These are phyloP conservation scores for Phocoena sinus DNA, from an alignment of 2,113 vertebrate genomes.

Conservation along the genomic window DNA sequence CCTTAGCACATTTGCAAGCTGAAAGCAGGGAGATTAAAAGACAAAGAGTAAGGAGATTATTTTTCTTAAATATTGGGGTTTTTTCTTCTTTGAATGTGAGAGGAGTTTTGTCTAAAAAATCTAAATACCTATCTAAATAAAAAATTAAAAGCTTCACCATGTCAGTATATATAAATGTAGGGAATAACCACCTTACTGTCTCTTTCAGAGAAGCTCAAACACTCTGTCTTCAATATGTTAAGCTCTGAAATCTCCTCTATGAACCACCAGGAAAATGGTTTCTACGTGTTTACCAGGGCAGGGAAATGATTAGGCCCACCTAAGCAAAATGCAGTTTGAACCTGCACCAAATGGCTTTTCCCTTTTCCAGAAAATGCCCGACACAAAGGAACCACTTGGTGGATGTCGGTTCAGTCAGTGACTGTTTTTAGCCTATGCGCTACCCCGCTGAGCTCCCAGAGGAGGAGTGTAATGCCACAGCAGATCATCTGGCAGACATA, in stretches of 20 bases:
- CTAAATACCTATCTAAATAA: background rate
- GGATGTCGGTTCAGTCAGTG: background rate
- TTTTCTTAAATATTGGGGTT: background rate
- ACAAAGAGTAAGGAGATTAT: background rate
- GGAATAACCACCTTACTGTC: background rate
- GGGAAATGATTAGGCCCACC: background rate
- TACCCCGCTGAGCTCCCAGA: accelerated
- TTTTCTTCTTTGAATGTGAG: background rate
- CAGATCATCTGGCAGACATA: background rate
- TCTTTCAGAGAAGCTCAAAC: background rate
- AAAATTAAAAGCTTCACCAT: background rate
- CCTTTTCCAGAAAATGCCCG: background rate
- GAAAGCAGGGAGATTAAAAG: background rate
- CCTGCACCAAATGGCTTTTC: background rate
- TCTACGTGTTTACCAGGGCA: background rate
- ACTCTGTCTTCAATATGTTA: background rate
- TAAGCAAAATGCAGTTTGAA: background rate
- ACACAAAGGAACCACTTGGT: background rate
- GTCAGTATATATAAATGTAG: background rate
- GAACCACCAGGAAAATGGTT: background rate
- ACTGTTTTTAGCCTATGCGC: background rate
- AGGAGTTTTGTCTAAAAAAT: background rate
- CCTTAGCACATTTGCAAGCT: background rate
- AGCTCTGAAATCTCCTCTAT: background rate
- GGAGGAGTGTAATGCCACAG: background rate